These are phyloP conservation scores for Drosophila murphyi DNA, from an alignment of 1,140 invertebrate species.

Conservation along the genomic window DNA sequence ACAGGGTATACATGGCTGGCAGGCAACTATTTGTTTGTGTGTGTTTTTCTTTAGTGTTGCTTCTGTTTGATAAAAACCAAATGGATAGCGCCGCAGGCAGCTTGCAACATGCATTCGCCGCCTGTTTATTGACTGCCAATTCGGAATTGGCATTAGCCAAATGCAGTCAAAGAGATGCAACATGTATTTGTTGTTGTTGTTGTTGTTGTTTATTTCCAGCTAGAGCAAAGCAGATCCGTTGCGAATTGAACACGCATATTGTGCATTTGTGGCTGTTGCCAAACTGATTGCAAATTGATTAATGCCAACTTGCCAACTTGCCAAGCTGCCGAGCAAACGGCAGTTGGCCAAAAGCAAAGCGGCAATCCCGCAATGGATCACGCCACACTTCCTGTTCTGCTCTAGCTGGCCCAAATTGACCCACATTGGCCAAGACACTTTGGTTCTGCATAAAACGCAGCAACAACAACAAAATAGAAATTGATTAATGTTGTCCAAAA, in stretches of 20 bases:
- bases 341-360: conserved; percentile 15
- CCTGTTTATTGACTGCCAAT: conserved; percentile 2
- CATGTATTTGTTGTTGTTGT: conserved; percentile 3
- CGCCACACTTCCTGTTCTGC: conserved; percentile 27
- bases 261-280: not conserved
- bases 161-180: conserved; percentile 20
- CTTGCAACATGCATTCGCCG: not conserved
- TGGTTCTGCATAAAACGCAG: not conserved
- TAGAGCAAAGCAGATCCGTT: conserved; percentile 13
- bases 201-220: not conserved
- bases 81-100: conserved; percentile 53
- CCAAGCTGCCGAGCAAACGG: conserved; percentile 2
- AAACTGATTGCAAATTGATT: conserved; percentile 34
- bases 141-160: conserved; percentile 4
- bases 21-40: conserved; percentile 21
- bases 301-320: conserved; percentile 4
- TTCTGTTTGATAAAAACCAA: conserved; percentile 58
- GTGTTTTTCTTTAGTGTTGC: conserved; percentile 13
- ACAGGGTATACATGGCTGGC: conserved; percentile 13
- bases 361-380: conserved; percentile 33
- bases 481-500: not conserved
- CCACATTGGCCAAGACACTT: conserved; percentile 36
- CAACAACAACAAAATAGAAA: not conserved
- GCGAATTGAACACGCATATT: conserved; percentile 20
- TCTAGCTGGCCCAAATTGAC: conserved; percentile 25